Percentiles rank a stretch among this genome's conserved stretches.
These are phyloP conservation scores for Prietella phreatophila DNA, from an alignment of 2,113 vertebrate species.

Conservation along the genomic window DNA sequence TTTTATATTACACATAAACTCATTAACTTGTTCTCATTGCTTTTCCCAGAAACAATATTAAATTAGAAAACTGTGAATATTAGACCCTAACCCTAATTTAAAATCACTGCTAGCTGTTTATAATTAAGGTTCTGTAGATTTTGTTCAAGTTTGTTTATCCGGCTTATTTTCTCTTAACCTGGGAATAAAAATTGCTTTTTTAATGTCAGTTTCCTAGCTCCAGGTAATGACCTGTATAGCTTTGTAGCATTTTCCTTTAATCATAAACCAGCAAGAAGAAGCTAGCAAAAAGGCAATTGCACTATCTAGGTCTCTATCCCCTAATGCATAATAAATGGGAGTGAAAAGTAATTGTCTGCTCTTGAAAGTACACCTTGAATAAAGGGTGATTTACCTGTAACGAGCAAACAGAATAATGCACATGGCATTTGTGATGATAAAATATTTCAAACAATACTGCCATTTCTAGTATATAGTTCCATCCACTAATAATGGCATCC, in stretches of 20 bases:
- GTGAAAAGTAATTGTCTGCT: neutral
- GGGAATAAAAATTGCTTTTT: conserved; percentile 19
- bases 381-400: neutral
- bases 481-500: no score
- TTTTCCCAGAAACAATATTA: neutral
- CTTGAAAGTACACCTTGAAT: neutral
- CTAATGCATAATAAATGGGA: neutral
- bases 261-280: conserved; percentile 18
- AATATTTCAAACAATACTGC: neutral
- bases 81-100: neutral
- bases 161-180: conserved; percentile 22
- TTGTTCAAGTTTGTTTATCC: conserved; percentile 28
- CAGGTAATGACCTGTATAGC: conserved; percentile 6
- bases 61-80: neutral
- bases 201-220: conserved; percentile 29
- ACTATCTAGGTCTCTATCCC: neutral
- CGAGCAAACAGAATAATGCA: neutral
- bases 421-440: conserved; percentile 9
- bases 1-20: neutral
- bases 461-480: neutral
- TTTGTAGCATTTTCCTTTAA: conserved; percentile 28
- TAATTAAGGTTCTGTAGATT: conserved; percentile 33
- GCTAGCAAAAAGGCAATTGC: neutral
- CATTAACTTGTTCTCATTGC: neutral
- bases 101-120: conserved; percentile 21